Evolutionary conservation across 2,797 vertebrate genomes (phyloP), one percentile per base, ranked within the genome.

Genomic region (Apogon talboti): DNA sequence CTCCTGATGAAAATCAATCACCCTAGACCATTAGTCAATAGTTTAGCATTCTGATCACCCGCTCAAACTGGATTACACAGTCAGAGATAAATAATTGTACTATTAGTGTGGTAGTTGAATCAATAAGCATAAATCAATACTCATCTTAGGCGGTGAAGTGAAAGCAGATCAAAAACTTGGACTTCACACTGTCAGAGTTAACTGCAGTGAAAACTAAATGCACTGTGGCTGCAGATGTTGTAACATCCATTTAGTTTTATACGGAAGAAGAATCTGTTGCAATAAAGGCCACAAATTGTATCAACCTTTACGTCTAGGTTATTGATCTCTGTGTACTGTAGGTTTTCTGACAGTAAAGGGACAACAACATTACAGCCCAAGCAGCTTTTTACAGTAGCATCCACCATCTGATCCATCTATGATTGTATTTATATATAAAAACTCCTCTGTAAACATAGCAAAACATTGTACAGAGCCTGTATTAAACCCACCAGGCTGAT

Each of bases 1-100:
- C 43, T 56, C 42, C 54, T 37, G 44, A 30, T 49, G 15, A 66
- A 48, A 37, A 44, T 13, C 35, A 59, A 43, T 78, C 53, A 45
- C 16, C 30, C 38, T 41, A 1, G 2, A 28, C 33, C 13, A 49
- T 53, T n/a, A 14, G 49, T 72, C 11, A 46, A 30, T 62, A 24
- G 24, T 48, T 55, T 18, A 56, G 44, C 14, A 45, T 44, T 54
- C 6, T 61, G 35, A 16, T 53, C 6, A 4, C 38, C 8, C 33
- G 43, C 12, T 64, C 42, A 42, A 35, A 41, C 40, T 40, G 18
- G 0, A 15, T 4, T 53, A 21, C 43, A 37, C 16, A 45, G 21
- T 19, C 42, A 3, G 41, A 44, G 10, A 57, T 18, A 11, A 40
- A 47, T 56, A 52, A 21, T 40, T 66, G 12, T 59, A 49, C 16